A percentile compares a stretch with the other conserved stretches of the same genome.
These are phyloP conservation scores for Bradypus variegatus DNA, from an alignment of 2,797 vertebrate genomes.

Conservation along the genomic window DNA sequence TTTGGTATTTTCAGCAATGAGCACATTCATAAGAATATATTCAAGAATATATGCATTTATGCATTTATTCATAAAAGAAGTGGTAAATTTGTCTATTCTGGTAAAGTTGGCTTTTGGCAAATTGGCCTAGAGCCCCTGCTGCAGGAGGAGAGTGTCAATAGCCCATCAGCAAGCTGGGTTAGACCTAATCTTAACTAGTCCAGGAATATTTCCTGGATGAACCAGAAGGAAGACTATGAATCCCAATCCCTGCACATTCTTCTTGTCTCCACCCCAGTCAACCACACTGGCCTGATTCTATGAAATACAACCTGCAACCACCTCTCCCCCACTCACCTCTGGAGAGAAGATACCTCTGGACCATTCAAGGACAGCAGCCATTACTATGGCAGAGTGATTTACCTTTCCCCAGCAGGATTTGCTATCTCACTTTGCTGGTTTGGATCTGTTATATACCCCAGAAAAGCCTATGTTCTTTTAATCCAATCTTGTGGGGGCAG, in stretches of 20 bases:
- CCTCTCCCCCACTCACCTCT: not conserved
- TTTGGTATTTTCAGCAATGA: slow-evolving; percentile 20
- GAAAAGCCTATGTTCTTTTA: too few relatives aligned
- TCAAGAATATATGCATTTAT: slow-evolving; percentile 16
- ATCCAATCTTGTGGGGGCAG: too few relatives aligned
- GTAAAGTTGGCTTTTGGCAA: not conserved
- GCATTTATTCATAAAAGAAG: slow-evolving; percentile 20
- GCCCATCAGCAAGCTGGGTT: not conserved
- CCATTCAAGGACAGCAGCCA: not conserved
- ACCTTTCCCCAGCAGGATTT: not conserved
- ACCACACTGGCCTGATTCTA: not conserved
- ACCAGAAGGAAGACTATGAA: not conserved
- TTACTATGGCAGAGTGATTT: rapidly evolving
- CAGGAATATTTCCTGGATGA: not conserved
- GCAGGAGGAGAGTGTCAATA: not conserved
- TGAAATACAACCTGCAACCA: not conserved
- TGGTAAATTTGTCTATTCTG: slow-evolving; percentile 19
- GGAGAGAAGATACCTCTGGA: not conserved
- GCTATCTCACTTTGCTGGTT: not conserved
- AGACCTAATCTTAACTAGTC: not conserved
- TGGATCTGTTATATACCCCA: too few relatives aligned
- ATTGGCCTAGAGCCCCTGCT: not conserved
- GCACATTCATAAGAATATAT: slow-evolving; percentile 15
- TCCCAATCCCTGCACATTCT: not conserved
- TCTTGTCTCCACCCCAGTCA: not conserved